Evolutionary conservation across 2,888 invertebrate genomes (phyloP).

Genomic region (Drosophila cognata): DNA sequence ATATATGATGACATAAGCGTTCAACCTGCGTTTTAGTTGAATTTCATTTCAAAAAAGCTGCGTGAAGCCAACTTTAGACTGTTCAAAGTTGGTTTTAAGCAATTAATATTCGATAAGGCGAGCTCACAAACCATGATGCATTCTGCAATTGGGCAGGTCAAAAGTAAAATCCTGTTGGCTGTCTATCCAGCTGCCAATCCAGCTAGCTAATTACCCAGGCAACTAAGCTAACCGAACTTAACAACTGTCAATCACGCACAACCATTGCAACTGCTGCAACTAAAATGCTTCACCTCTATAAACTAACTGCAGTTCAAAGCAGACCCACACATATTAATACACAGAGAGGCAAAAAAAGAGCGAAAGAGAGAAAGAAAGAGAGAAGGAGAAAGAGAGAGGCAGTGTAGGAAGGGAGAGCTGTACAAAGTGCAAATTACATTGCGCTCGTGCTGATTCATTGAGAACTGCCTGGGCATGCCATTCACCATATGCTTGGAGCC

Average conservation of each 20-base stretch:
- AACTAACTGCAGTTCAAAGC: slow-evolving; percentile 24
- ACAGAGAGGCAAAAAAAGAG: not conserved
- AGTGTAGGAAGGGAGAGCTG: slow-evolving; percentile 18
- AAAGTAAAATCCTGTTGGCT: slow-evolving; percentile 42
- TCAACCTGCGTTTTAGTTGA: not conserved
- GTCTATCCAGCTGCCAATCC: slow-evolving; percentile 52
- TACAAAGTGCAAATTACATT: slow-evolving; percentile 75
- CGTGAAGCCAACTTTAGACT: not conserved
- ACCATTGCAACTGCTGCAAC: slow-evolving; percentile 17
- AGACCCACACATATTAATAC: not conserved
- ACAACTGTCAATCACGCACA: slow-evolving; percentile 47
- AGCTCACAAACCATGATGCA: not conserved
- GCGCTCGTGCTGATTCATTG: slow-evolving; percentile 79
- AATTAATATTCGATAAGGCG: not conserved
- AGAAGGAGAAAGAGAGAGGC: not conserved
- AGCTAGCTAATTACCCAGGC: slow-evolving; percentile 39
- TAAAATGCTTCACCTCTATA: slow-evolving; percentile 44
- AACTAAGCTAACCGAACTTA: slow-evolving; percentile 23
- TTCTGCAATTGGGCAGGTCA: not conserved
- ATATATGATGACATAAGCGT: not conserved
- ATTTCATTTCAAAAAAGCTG: not conserved
- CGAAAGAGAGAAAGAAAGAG: not conserved
- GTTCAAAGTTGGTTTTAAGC: not conserved
- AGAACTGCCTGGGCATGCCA: slow-evolving; percentile 62
- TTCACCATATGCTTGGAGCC: slow-evolving; percentile 20